Base-by-base conservation (phyloP, 2,888 invertebrate genomes). In the Rhodophaea formosa region DNA sequence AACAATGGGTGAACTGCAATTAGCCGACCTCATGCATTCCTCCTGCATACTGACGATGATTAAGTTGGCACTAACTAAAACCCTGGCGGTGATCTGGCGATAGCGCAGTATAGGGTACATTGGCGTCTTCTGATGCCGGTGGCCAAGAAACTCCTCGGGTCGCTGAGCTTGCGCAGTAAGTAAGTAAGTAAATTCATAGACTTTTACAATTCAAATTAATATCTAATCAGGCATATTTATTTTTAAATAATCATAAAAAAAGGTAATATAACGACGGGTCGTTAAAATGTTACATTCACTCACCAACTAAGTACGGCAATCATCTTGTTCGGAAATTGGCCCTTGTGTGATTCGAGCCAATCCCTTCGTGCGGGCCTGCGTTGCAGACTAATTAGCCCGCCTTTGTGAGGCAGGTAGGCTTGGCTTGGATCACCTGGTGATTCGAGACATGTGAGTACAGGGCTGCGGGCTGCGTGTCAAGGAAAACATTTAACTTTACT, bases 1-100 rank as follows among this genome's bases (percentile, higher is more conserved):
- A 78, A 86, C 85, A 85, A 85, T 83, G 79, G 73, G 74, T 77
- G 82, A 83, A 85, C 85, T 86, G 84, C 83, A 82, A 86, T 86
- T 86, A 85, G 80, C 85, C 78, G 75, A 75, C 76, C 73, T 69
- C 64, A 66, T 64, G 68, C 64, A 62, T 67, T 62, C 64, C 59
- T 64, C 53, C 59, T 55, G 46, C 42, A 47, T 57, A 55, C 45
- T 51, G 51, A n/a, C n/a, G n/a, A 58, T 43, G 58, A 56, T 61
- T 59, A 45, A 61, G 53, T 39, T 14, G 35, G 32, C 35, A 35
- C 46, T 8, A 17, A 35, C n/a, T n/a, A n/a, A n/a, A n/a, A n/a
- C n/a, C n/a, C n/a, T n/a, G n/a, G n/a, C n/a, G n/a, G n/a, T n/a
- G n/a, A n/a, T n/a, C n/a, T n/a, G n/a, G n/a, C n/a, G n/a, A n/a